Evolutionary conservation across 2,888 invertebrate genomes (phyloP).

Genomic region (Penaeus monodon): DNA sequence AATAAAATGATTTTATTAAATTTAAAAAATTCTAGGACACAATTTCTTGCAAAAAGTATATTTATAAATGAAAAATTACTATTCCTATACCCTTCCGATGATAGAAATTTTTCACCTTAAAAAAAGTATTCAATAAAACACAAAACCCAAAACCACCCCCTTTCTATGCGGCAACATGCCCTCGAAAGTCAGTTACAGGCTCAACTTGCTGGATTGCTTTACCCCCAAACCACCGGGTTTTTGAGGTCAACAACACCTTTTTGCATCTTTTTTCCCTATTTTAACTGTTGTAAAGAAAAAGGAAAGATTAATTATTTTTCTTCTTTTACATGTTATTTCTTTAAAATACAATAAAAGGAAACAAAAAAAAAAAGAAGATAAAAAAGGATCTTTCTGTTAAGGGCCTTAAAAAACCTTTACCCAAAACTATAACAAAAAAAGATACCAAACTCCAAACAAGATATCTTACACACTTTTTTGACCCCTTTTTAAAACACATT

Average conservation of each 20-base stretch:
- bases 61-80: too few species aligned
- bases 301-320: too few species aligned
- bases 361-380: background rate
- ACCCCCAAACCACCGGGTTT: slow-evolving; percentile 98
- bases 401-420: too few species aligned
- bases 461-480: background rate
- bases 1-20: background rate
- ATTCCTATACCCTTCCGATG: too few species aligned
- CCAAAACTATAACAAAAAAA: too few species aligned
- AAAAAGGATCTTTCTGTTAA: background rate
- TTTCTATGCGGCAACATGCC: slow-evolving; percentile 98
- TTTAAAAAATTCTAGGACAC: background rate
- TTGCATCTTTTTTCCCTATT: slow-evolving; percentile 98
- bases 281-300: slow-evolving; percentile 75
- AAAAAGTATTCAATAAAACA: background rate
- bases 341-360: too few species aligned
- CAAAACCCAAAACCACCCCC: slow-evolving; percentile 78
- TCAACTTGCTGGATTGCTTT: slow-evolving; percentile 97
- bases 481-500: slow-evolving; percentile 95
- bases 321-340: too few species aligned
- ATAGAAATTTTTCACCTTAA: too few species aligned
- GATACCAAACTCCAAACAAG: too few species aligned
- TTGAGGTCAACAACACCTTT: slow-evolving; percentile 96
- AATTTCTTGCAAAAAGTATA: too few species aligned
- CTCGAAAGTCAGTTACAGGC: slow-evolving; percentile 99